These are phyloP conservation scores for Halcyon senegalensis DNA, from an alignment of 2,113 vertebrate species.

Conservation along the genomic window DNA sequence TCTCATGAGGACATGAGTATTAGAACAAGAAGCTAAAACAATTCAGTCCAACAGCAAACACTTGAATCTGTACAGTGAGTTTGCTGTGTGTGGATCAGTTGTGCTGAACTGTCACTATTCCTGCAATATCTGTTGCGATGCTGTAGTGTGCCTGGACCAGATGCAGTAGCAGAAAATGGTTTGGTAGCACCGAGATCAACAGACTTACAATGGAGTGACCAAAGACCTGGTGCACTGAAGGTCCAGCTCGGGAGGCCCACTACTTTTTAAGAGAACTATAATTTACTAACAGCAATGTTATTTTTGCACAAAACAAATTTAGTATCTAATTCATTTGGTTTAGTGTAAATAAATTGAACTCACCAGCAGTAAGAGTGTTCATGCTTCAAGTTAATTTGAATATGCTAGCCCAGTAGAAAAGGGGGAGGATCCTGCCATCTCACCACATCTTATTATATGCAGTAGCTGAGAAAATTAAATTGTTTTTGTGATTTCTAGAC, in stretches of 20 bases:
- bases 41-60: background rate
- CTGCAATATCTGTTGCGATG: background rate
- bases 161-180: background rate
- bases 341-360: background rate
- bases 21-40: background rate
- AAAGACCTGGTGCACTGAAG: background rate
- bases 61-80: background rate
- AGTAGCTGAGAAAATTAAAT: background rate
- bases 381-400: background rate
- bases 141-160: background rate
- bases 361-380: background rate
- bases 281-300: background rate
- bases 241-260: background rate
- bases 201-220: background rate
- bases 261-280: background rate
- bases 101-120: background rate
- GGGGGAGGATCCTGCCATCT: background rate
- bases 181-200: background rate
- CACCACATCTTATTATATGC: background rate
- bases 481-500: background rate
- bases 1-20: background rate
- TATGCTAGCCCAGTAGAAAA: background rate
- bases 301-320: background rate
- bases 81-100: background rate
- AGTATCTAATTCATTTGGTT: background rate